Evolutionary conservation across 2,888 invertebrate species (phyloP).

Genomic region (Drosophila mayaguana): DNA sequence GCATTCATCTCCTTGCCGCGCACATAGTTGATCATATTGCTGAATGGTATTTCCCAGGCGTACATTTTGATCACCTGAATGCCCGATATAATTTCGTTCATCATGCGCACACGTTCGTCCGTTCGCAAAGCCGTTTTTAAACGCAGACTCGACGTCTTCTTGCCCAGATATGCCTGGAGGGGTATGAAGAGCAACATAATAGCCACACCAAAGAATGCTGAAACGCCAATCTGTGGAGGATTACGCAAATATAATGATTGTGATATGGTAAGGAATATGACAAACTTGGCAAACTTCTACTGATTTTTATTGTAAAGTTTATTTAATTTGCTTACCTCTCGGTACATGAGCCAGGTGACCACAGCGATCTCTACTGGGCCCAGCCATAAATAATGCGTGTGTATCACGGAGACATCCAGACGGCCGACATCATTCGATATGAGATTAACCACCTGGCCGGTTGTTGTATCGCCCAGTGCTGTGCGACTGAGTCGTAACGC

Average conservation of each 20-base stretch:
- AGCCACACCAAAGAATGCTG: conserved; percentile 87
- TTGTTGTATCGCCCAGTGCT: conserved; percentile 91
- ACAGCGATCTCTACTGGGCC: conserved; percentile 93
- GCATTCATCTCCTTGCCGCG: conserved; percentile 87
- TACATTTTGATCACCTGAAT: conserved; percentile 98
- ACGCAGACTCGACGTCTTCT: conserved; percentile 90
- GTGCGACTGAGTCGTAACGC: conserved; percentile 89
- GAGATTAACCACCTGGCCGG: conserved; percentile 93
- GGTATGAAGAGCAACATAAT: conserved; percentile 89
- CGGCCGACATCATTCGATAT: conserved; percentile 97
- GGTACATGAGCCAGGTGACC: conserved; percentile 92
- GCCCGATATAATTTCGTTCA: conserved; percentile 95
- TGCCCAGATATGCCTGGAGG: conserved; percentile 91
- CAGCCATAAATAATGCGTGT: conserved; percentile 96
- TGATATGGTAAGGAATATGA: background rate
- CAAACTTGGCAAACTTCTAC: too few relatives aligned
- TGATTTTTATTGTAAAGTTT: background rate
- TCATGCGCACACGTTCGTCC: conserved; percentile 94
- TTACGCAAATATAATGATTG: background rate
- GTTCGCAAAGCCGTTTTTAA: conserved; percentile 93
- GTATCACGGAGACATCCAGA: conserved; percentile 89
- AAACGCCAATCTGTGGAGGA: conserved; percentile 85
- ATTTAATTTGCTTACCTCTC: conserved; percentile 85
- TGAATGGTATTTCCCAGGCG: conserved; percentile 96
- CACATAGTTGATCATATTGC: conserved; percentile 89